Conservation (phyloP, 2,113 vertebrate species). For the Sus scrofa region DNA sequence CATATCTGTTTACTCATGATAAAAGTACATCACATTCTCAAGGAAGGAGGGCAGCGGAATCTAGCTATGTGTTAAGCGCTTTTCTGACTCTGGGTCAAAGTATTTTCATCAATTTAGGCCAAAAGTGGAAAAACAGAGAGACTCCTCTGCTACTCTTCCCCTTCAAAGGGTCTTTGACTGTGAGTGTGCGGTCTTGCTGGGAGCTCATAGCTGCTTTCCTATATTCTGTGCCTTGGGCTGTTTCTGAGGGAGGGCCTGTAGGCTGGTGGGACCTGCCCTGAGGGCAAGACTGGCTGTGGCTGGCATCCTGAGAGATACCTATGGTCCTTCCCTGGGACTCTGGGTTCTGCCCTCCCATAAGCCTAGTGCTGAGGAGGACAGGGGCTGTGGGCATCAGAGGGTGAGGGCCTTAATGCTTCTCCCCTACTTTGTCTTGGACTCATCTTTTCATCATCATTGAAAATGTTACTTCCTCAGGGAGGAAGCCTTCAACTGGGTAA, state of each 20-base stretch:
- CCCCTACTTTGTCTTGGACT: not conserved
- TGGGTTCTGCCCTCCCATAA: not conserved
- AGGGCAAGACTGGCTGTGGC: not conserved
- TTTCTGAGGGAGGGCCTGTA: not conserved
- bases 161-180: not conserved
- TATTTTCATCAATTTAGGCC: not conserved
- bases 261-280: not conserved
- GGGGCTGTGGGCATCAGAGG: not conserved
- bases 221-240: not conserved
- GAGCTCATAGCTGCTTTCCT: not conserved
- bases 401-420: not conserved
- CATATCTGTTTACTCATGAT: not conserved
- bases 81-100: conserved; percentile 24
- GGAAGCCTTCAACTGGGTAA: not conserved
- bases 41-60: conserved; percentile 35
- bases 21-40: not conserved
- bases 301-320: not conserved
- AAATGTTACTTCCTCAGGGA: not conserved
- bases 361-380: not conserved
- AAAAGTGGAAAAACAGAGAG: not conserved
- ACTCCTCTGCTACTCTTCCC: not conserved
- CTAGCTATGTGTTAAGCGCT: not conserved
- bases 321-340: not conserved
- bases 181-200: not conserved
- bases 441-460: not conserved